Conservation (phyloP, 2,888 invertebrate genomes). For the Sarcophaga carnaria region DNA sequence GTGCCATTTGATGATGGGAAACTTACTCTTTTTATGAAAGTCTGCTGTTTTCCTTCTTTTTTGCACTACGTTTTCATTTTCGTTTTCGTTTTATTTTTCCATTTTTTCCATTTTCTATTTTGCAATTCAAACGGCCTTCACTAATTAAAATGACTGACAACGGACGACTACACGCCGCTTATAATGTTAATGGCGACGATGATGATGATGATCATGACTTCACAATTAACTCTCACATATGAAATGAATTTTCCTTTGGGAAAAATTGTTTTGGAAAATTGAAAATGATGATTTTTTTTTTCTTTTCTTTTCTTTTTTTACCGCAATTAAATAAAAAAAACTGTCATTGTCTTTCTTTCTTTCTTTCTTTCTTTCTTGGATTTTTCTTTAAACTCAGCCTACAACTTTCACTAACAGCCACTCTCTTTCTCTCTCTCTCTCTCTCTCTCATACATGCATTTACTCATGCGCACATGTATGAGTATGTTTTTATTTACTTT, state of each 20-base stretch:
- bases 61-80: neutral
- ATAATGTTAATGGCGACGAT: neutral
- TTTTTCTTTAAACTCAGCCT: constrained; percentile 37
- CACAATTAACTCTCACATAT: constrained; percentile 23
- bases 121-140: constrained; percentile 59
- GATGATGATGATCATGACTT: constrained; percentile 21
- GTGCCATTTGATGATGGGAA: constrained; percentile 37
- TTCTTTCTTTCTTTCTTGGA: no score
- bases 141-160: constrained; percentile 50
- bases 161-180: constrained; percentile 11
- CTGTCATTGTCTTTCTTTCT: constrained; percentile 35
- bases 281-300: neutral
- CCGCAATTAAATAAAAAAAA: constrained; percentile 29
- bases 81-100: neutral
- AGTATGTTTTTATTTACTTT: neutral
- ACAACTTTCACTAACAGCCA: constrained; percentile 62
- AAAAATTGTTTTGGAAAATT: neutral
- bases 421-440: no score
- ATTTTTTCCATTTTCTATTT: neutral
- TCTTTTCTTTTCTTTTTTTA: neutral
- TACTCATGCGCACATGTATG: neutral
- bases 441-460: neutral
- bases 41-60: neutral
- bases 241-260: neutral
- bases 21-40: constrained; percentile 33